Conservation (phyloP, 2,797 vertebrate species). For the Zalophus californianus region DNA sequence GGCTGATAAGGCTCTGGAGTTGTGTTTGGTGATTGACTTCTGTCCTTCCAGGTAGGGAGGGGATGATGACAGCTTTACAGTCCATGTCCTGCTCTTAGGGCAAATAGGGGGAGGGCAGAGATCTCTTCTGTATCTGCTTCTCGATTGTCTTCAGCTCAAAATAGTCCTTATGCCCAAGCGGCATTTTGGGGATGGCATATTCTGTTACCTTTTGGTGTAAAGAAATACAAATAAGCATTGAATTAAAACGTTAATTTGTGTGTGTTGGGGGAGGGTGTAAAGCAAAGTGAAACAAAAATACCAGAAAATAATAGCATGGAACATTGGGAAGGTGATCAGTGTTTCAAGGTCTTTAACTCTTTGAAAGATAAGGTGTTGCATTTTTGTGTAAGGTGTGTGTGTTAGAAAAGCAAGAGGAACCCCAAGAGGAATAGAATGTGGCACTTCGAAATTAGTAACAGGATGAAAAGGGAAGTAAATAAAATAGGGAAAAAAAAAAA, state of each 20-base stretch:
- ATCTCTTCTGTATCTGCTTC: neutral
- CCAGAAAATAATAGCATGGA: neutral
- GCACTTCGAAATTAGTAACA: conserved; percentile 1
- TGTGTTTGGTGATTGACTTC: neutral
- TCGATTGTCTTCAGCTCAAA: neutral
- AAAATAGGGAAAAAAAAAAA: neutral
- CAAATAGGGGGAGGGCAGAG: neutral
- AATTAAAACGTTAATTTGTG: conserved; percentile 16
- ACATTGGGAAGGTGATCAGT: neutral
- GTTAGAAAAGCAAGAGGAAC: neutral
- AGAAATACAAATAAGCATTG: conserved; percentile 32
- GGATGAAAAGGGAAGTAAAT: neutral
- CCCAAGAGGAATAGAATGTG: neutral
- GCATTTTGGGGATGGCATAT: neutral
- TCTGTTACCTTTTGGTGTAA: neutral
- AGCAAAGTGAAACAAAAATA: neutral
- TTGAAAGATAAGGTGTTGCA: neutral
- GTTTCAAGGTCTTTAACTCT: neutral
- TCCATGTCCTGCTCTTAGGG: neutral
- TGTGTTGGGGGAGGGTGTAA: neutral
- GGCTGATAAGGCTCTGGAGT: neutral
- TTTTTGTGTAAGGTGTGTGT: neutral
- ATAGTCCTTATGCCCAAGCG: neutral
- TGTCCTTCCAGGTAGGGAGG: neutral
- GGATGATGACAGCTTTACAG: neutral